These are phyloP conservation scores for Cheilosia grossa DNA, from an alignment of 2,888 invertebrate genomes.

Conservation along the genomic window DNA sequence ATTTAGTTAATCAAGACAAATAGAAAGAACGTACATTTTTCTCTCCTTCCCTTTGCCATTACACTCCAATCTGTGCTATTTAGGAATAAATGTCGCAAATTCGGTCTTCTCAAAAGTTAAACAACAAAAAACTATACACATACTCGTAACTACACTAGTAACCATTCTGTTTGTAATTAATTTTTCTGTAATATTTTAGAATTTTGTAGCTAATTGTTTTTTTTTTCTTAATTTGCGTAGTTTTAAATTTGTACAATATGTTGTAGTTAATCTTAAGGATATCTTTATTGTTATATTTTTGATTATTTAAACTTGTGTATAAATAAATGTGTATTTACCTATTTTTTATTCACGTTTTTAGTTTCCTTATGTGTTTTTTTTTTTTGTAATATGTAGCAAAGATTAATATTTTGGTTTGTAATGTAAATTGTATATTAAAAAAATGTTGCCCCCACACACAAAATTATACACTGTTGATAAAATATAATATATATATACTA, in stretches of 20 bases:
- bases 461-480: conserved; percentile 41
- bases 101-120: conserved; percentile 24
- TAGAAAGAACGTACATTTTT: conserved; percentile 28
- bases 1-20: conserved; percentile 23
- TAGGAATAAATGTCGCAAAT: conserved; percentile 15
- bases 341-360: conserved; percentile 39
- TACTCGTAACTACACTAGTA: conserved; percentile 9
- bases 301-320: conserved; percentile 67
- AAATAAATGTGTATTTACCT: conserved; percentile 45
- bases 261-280: conserved; percentile 55
- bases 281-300: conserved; percentile 38
- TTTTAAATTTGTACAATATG: conserved; percentile 46
- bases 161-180: conserved; percentile 25
- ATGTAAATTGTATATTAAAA: conserved; percentile 38
- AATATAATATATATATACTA: conserved; percentile 27
- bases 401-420: conserved; percentile 11
- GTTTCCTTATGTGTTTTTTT: conserved; percentile 7
- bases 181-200: conserved; percentile 25
- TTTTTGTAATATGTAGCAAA: conserved; percentile 4
- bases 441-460: conserved; percentile 31
- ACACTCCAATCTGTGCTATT: conserved; percentile 60
- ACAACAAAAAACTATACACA: conserved; percentile 30
- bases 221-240: conserved; percentile 51
- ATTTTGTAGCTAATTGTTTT: conserved; percentile 19
- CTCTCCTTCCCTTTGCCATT: conserved; percentile 50